Base-by-base conservation (phyloP, 2,113 vertebrate species). In the Amblyopsis rosae region DNA sequence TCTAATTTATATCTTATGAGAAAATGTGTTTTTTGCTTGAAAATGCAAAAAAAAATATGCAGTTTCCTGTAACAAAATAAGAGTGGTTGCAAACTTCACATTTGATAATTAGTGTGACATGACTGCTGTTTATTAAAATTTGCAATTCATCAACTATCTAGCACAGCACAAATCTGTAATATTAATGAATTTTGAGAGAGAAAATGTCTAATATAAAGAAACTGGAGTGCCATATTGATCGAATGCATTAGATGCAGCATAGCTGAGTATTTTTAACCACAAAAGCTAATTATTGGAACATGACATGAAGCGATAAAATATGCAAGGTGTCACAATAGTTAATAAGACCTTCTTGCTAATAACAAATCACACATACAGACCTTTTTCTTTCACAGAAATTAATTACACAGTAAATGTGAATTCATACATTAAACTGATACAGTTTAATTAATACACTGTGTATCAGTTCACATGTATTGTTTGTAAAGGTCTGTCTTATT, bases 401-500 rank as follows among this genome's bases (percentile, higher is more conserved):
- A 62, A 67, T 78, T 56, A 48, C 35, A 41, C 35, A 41, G 35
- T 5, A 41, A 41, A 26, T 26, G 35, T 41, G 4, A 41, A 41
- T 41, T 41, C 7, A 41, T 41, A 41, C 35, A 41, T 41, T 41
- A 41, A 41, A 41, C 26, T 26, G 26, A 26, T 26, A 26, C 26
- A 26, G 0, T 26, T 26, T 26, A 26, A 26, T 26, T 26, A 26
- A 26, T 26, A 26, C 26, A 26, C 26, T 26, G 26, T 26, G 26
- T 26, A 26, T 26, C 26, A 26, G 26, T 26, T 26, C 26, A 26
- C 35, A 41, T 41, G 4, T 41, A 17, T 59, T 45, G 17, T 62
- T 41, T 57, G 74, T 59, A 81, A 76, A 88, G 77, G 81, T 59
- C 51, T 76, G 57, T 59, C 47, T n/a, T 46, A 1, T 8, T 41